Base-by-base conservation (phyloP, 2,113 vertebrate genomes). In the Strix aluco region DNA sequence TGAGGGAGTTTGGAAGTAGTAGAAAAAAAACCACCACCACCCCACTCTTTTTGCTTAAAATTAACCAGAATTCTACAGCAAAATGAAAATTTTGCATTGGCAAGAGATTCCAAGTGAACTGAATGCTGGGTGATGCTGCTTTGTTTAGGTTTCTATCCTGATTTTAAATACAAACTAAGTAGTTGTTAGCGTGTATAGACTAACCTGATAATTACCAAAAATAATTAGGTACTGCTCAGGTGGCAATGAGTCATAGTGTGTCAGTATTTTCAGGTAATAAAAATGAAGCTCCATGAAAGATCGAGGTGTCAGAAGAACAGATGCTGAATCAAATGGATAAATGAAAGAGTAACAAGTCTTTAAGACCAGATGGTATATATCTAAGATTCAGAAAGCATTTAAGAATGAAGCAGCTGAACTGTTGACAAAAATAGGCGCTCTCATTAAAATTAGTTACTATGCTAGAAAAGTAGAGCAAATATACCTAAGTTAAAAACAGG, bases 401-500 rank as follows among this genome's bases (percentile, higher is more conserved):
- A 96, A 96, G 94, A 96, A 96, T 97, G 95, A 96, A 89, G 91
- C 86, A 92, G 94, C 86, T 95, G 83, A 96, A 92, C 82, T 69
- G 77, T 70, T 92, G 47, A 92, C 71, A 90, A 94, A 96, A 94
- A 93, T 92, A 94, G 86, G 32, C 74, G 59, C 40, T 82, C 87
- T 91, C 72, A 84, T 97, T 95, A 94, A 95, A 96, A 92, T 96
- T 94, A 91, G 92, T 86, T 95, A 97, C 96, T 96, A 90, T 93
- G 62, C 73, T 94, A 74, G 91, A 88, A 89, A 96, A 95, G 94
- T 95, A 83, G 86, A 95, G 83, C 88, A 96, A 96, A 80, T 88
- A 38, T 81, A 93, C 93, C 90, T 77, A 86, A 82, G 54, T 96
- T 83, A 91, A 90, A 92, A 83, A 27, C 72, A 73, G 63, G 75